A percentile compares a stretch with the other conserved stretches of the same genome.
Conservation (phyloP, 2,113 vertebrate species). For the Eudyptes chrysolophus region DNA sequence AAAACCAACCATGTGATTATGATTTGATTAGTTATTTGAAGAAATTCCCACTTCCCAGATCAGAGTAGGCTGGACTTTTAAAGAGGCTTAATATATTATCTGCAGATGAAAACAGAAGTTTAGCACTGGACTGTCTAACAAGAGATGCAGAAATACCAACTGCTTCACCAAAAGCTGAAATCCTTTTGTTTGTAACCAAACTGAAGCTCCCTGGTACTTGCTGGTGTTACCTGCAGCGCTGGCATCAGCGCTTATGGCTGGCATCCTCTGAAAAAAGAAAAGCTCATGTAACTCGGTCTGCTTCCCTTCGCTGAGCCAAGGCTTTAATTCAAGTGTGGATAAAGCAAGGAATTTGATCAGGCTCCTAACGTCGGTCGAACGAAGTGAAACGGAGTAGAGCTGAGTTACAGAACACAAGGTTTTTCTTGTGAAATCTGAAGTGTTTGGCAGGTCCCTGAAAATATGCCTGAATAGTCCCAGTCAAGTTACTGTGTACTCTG, state of each 20-base stretch:
- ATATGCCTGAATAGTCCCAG: accelerated
- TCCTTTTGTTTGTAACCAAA: background rate
- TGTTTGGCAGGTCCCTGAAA: background rate
- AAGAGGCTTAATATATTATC: background rate
- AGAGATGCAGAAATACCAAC: background rate
- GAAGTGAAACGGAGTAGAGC: slow-evolving; percentile 1
- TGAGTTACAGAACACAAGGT: background rate
- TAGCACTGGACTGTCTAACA: background rate
- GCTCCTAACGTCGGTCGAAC: background rate
- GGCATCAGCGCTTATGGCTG: background rate
- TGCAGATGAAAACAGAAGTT: background rate
- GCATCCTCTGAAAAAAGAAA: background rate
- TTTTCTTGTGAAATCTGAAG: background rate
- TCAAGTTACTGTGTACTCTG: background rate
- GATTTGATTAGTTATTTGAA: background rate
- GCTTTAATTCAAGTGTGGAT: slow-evolving; percentile 32
- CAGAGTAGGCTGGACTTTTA: background rate
- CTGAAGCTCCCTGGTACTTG: background rate
- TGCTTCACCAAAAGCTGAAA: background rate
- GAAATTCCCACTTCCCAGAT: background rate
- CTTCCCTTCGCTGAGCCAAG: background rate
- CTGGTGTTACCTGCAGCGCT: background rate
- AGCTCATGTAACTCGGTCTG: background rate
- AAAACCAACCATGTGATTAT: background rate
- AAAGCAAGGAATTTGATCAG: slow-evolving; percentile 63